These are phyloP conservation scores for Peribatodes rhomboidaria DNA, from an alignment of 2,888 invertebrate genomes.

Conservation along the genomic window DNA sequence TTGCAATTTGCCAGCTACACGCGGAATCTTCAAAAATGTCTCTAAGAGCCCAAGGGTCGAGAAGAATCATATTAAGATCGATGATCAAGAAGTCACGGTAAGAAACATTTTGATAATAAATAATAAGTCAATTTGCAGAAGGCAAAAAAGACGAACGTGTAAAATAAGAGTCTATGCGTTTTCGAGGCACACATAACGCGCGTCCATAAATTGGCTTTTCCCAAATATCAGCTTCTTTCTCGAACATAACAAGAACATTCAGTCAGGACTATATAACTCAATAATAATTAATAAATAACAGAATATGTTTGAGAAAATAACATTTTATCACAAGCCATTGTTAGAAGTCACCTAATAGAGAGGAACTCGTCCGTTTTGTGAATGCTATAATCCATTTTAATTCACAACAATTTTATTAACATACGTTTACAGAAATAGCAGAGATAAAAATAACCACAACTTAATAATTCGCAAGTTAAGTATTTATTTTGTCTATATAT, in stretches of 20 bases:
- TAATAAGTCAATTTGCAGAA: background rate
- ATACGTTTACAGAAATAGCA: background rate
- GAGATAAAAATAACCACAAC: too few relatives aligned
- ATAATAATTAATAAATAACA: too few relatives aligned
- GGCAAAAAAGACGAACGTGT: too few relatives aligned
- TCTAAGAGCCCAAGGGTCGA: constrained; percentile 24
- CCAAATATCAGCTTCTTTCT: too few relatives aligned
- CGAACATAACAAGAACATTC: too few relatives aligned
- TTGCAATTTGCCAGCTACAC: background rate
- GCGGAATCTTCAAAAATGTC: constrained; percentile 14
- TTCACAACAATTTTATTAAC: background rate
- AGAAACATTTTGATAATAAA: constrained; percentile 10
- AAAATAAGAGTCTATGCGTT: too few relatives aligned
- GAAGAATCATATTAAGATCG: constrained; percentile 30
- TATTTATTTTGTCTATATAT: too few relatives aligned
- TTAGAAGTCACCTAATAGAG: background rate
- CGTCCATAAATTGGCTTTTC: too few relatives aligned
- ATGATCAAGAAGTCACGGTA: constrained; percentile 29
- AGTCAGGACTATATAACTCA: too few relatives aligned
- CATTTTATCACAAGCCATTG: background rate
- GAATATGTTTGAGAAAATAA: background rate
- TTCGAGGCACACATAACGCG: too few relatives aligned
- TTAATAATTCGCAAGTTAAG: too few relatives aligned
- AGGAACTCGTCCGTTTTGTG: background rate
- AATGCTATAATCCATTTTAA: background rate